Evolutionary conservation across 2,888 invertebrate genomes (phyloP).

Genomic region (Pseudococcus viburni): DNA sequence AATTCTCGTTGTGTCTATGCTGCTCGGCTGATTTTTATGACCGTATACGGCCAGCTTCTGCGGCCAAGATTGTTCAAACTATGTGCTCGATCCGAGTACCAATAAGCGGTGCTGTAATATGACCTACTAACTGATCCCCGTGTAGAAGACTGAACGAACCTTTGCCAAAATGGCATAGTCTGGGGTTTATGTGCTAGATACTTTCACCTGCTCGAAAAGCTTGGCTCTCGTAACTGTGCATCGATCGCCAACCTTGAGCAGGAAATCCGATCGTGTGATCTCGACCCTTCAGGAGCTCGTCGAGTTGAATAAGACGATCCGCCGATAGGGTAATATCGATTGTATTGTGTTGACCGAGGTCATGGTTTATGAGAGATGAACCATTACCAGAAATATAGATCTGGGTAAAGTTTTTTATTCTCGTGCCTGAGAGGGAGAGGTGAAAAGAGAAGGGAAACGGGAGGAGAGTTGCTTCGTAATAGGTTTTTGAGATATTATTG

Average conservation of each 20-base stretch:
- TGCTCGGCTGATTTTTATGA: neutral
- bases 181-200: neutral
- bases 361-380: neutral
- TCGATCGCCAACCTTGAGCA: no score
- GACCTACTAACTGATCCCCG: neutral
- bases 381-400: neutral
- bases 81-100: neutral
- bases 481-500: no score
- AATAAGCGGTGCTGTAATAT: slow-evolving; percentile 6
- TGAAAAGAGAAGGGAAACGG: no score
- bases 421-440: no score
- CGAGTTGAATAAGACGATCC: neutral
- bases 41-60: neutral
- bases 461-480: no score
- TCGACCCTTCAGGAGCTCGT: neutral
- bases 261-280: no score
- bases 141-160: neutral
- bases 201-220: slow-evolving; percentile 4
- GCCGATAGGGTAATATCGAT: neutral
- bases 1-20: neutral
- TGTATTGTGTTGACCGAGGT: neutral
- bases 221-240: neutral
- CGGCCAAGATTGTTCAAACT: neutral
- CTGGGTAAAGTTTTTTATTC: no score
- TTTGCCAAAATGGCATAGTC: slow-evolving; percentile 12